Conservation (phyloP, 2,797 vertebrate genomes). For the Lophius americanus region DNA sequence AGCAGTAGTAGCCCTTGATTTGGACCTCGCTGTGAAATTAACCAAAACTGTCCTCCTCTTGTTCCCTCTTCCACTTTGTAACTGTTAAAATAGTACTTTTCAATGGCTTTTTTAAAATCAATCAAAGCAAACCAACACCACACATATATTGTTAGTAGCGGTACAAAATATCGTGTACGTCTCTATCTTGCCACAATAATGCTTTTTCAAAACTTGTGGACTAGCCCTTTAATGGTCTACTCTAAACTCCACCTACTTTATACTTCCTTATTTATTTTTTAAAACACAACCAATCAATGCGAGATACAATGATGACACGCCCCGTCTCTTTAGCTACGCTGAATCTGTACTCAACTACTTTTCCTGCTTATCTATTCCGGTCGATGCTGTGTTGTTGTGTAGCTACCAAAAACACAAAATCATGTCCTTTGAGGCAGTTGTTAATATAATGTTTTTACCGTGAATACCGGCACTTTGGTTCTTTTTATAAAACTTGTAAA, state of each 20-base stretch:
- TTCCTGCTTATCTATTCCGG: conserved; percentile 47
- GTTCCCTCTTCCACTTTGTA: too few relatives aligned
- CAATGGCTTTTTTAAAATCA: too few relatives aligned
- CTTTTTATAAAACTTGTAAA: neutral
- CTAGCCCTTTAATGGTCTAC: conserved; percentile 54
- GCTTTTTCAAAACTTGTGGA: neutral
- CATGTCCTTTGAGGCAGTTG: conserved; percentile 59
- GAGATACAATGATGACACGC: neutral
- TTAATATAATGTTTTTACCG: conserved; percentile 45
- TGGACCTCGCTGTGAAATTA: too few relatives aligned
- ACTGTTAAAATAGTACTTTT: too few relatives aligned
- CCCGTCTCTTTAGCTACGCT: fast-evolving
- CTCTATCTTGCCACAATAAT: neutral
- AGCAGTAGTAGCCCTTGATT: too few relatives aligned
- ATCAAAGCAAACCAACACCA: too few relatives aligned
- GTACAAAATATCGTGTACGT: too few relatives aligned
- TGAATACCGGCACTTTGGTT: conserved; percentile 15
- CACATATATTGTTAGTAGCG: too few relatives aligned
- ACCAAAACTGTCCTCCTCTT: too few relatives aligned
- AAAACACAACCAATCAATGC: conserved; percentile 61
- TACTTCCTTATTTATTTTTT: conserved; percentile 27
- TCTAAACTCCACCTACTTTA: conserved; percentile 42
- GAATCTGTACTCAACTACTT: conserved; percentile 44
- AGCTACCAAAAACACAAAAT: conserved; percentile 65
- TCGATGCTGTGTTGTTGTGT: conserved; percentile 62